Evolutionary conservation across 2,113 vertebrate genomes (phyloP).

Genomic region (Cranoglanis bouderius): DNA sequence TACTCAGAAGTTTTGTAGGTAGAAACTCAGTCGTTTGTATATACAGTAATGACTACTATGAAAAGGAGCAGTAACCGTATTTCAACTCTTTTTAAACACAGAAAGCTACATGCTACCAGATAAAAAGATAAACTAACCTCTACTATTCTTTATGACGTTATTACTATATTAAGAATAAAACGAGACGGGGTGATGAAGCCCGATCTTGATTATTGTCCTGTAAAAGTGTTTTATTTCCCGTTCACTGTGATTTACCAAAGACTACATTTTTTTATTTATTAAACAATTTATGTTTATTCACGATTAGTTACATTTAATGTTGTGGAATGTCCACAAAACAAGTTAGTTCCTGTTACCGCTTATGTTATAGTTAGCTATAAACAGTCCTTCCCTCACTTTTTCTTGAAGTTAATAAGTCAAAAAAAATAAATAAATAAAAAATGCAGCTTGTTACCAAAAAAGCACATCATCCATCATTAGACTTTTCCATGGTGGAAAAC

Average conservation of each 20-base stretch:
- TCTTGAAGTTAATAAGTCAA: neutral
- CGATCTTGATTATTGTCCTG: neutral
- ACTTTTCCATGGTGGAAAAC: neutral
- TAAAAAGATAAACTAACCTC: neutral
- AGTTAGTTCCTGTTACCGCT: neutral
- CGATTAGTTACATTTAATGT: neutral
- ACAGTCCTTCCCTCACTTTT: neutral
- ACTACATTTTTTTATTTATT: neutral
- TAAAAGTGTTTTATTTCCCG: neutral
- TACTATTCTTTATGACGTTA: neutral
- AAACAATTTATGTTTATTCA: neutral
- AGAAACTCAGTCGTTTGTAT: too few relatives aligned
- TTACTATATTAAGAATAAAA: neutral
- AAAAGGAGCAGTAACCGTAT: neutral
- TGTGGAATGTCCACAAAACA: neutral
- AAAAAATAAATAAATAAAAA: neutral
- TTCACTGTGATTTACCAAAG: neutral
- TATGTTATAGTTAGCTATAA: neutral
- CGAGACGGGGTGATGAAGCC: neutral
- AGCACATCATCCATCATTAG: neutral
- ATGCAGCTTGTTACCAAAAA: neutral
- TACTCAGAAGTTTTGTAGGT: neutral
- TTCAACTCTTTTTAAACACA: neutral
- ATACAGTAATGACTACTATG: neutral
- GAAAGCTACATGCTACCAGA: neutral